phyloP scores from a whole-genome alignment of 2,113 vertebrate genomes.

The Cariama cristata region DNA sequence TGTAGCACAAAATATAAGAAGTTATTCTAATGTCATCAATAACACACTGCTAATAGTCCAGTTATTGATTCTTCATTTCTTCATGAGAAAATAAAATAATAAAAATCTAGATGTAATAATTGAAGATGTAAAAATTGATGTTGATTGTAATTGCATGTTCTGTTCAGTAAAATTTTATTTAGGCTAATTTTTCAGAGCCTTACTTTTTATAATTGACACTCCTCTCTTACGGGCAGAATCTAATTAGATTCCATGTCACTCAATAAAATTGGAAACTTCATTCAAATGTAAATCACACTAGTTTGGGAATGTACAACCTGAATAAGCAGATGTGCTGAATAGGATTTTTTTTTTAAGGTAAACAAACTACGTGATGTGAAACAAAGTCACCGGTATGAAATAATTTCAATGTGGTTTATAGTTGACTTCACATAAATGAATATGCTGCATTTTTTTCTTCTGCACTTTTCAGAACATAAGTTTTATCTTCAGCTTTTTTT shows the following conservation, averaged over 20 bases:
- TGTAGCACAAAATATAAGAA: neutral
- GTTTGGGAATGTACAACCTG: neutral
- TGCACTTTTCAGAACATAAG: neutral
- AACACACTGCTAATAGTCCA: neutral
- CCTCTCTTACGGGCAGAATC: constrained; percentile 12
- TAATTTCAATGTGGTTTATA: neutral
- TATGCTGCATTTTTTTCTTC: neutral
- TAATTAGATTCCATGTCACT: constrained; percentile 71
- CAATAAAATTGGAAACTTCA: constrained; percentile 60
- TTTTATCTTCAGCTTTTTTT: neutral
- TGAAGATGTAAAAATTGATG: neutral
- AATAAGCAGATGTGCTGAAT: constrained; percentile 9
- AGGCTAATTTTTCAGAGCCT: constrained; percentile 43
- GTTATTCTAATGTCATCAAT: neutral
- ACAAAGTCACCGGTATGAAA: constrained; percentile 8
- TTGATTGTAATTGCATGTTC: constrained; percentile 30
- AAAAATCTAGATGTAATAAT: neutral
- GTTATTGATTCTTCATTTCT: neutral
- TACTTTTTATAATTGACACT: constrained; percentile 43
- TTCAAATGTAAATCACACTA: constrained; percentile 63
- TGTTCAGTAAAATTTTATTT: constrained; percentile 33
- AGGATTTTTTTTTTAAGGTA: neutral
- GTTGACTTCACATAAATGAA: constrained; percentile 6
- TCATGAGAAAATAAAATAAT: neutral
- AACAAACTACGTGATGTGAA: neutral